Evolutionary conservation across 2,797 vertebrate genomes (phyloP), one percentile per base, ranked within the genome.

Genomic region (Zenarchopterus dispar): DNA sequence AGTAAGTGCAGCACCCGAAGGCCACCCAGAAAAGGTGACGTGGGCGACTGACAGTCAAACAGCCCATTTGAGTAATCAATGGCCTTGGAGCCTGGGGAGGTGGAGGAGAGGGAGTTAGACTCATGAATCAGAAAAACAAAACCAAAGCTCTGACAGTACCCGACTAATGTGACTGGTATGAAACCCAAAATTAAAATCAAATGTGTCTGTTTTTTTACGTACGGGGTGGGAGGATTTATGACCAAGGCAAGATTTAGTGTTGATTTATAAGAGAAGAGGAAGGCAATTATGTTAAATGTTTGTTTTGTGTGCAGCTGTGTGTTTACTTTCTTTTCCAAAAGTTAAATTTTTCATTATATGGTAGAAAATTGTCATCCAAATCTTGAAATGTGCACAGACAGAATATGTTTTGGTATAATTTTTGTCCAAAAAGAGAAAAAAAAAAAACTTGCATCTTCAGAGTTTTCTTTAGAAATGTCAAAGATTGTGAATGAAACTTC

Each of bases 1-100:
- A 98, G 93, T 0, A 99, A 93, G 55, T 99, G 97, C 73, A 99
- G 88, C 0, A 94, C 96, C 24, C 97, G 94, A 18, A 98, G 85
- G 68, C 96, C 88, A 6, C 98, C 97, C 85, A 99, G 86, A 85
- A 98, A 96, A 0, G 97, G 97, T 0, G 97, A 98, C 0, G 95
- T 95, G 42, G 98, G 97, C 0, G 98, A 99, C 88, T 99, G 98
- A 88, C 97, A 99, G 87, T 98, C 97, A 64, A 98, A 99, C 68
- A 99, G 91, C 18, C 97, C 97, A 2, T 98, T 99, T 67, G 97
- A 94, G 82, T 97, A 99, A 56, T 98, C 97, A 90, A 99, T 91
- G 0, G 97, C 97, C 91, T 99, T 99, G 56, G 98, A 99, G 88
- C 98, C 98, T 99, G 78, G 0, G 16, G 22, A 26, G n/a, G 31